Evolutionary conservation across 2,888 invertebrate species (phyloP), one percentile per base, ranked within the genome.

Genomic region (Noctua fimbriata): DNA sequence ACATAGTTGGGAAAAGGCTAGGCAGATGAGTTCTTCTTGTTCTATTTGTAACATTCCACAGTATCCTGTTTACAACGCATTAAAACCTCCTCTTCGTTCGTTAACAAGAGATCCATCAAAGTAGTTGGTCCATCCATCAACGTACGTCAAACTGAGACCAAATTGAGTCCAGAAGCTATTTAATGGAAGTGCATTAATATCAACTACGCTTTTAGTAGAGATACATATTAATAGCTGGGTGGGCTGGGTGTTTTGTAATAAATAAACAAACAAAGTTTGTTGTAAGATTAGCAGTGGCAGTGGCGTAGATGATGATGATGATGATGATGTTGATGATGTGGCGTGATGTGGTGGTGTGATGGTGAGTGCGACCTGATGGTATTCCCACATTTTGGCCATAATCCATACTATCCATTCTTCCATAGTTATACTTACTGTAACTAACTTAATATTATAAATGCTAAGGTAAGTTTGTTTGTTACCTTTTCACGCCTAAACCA

Each of bases 91-190:
- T 41, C 44, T 69, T 32, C 16, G 69, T 74, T 79, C 32, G 67
- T 75, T 74, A 72, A 79, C 52, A 69, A 55, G 65, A 60, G 76
- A 76, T 77, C 76, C 71, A 81, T 81, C 81, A 81, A 55, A 58
- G 44, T 60, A n/a, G n/a, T 47, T 44, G 1, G 58, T 55, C 21
- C 81, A 84, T 84, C 81, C 73, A 84, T 84, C 84, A 84, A 66
- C 44, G 67, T 7, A 69, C 72, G 76, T 84, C 84, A 77, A 84
- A 81, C 67, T 71, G 36, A 18, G 4, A 36, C 47, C 65, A 69
- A 79, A 83, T 83, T 83, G 77, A 58, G 84, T 72, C 76, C 83
- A 77, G 73, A 81, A 66, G 67, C 58, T 74, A 77, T 71, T 72
- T 81, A 47, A 77, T 81, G 84, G 44, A 52, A 84, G 76, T 72